These are phyloP conservation scores for Teleiodes luculella DNA, from an alignment of 2,888 invertebrate species.

Conservation along the genomic window DNA sequence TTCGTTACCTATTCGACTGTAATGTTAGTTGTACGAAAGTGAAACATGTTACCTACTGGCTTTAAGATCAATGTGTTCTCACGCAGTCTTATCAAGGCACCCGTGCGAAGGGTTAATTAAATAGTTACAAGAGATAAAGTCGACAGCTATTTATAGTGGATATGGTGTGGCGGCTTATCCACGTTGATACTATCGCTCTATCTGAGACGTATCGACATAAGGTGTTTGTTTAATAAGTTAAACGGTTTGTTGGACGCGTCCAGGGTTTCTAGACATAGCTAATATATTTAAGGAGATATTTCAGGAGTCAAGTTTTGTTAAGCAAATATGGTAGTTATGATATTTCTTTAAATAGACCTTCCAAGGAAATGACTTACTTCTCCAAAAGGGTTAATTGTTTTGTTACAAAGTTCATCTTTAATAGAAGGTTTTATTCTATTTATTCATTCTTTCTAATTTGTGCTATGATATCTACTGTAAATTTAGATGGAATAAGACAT, in stretches of 20 bases:
- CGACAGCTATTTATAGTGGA: conserved; percentile 61
- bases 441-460: too few species aligned
- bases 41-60: conserved; percentile 16
- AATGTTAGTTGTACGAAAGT: not conserved
- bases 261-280: too few species aligned
- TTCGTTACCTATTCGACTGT: not conserved
- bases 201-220: conserved; percentile 22
- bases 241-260: not conserved
- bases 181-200: conserved; percentile 59
- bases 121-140: conserved; percentile 65
- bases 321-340: too few species aligned
- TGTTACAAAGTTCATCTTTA: too few species aligned
- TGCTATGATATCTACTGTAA: too few species aligned
- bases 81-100: conserved; percentile 65
- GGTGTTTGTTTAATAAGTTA: not conserved
- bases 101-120: conserved; percentile 68
- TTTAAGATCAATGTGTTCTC: conserved; percentile 46
- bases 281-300: too few species aligned
- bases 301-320: too few species aligned
- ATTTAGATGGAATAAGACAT: too few species aligned
- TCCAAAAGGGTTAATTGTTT: too few species aligned
- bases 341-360: too few species aligned
- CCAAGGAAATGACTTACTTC: too few species aligned
- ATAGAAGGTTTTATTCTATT: too few species aligned
- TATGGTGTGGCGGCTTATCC: conserved; percentile 51